Evolutionary conservation across 2,888 invertebrate genomes (phyloP).

Genomic region (Rutpela maculata): DNA sequence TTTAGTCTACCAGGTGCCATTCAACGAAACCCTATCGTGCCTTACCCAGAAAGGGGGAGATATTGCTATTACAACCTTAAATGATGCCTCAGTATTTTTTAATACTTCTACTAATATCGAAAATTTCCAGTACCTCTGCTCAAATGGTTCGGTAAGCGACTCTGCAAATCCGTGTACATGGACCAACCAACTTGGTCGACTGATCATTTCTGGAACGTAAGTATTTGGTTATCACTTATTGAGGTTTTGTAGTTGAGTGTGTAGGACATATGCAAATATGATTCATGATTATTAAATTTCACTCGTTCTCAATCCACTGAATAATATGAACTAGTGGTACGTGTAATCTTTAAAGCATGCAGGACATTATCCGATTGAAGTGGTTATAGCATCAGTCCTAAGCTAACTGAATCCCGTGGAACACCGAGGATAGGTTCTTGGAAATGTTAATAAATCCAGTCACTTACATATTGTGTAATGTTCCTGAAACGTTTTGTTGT

Average conservation of each 20-base stretch:
- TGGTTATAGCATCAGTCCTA: too few species aligned
- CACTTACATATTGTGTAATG: too few species aligned
- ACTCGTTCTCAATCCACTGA: too few species aligned
- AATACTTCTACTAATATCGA: conserved; percentile 54
- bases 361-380: not conserved
- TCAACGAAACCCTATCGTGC: conserved; percentile 69
- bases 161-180: conserved; percentile 76
- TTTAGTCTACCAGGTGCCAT: conserved; percentile 58
- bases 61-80: conserved; percentile 76
- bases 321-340: too few species aligned
- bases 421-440: too few species aligned
- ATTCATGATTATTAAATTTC: too few species aligned
- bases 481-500: too few species aligned
- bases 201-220: conserved; percentile 77
- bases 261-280: too few species aligned
- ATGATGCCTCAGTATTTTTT: conserved; percentile 67
- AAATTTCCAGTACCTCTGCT: conserved; percentile 67
- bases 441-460: too few species aligned
- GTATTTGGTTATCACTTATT: conserved; percentile 32
- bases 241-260: too few species aligned
- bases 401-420: too few species aligned
- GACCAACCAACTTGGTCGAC: conserved; percentile 79
- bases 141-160: conserved; percentile 64
- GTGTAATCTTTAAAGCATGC: too few species aligned
- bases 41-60: conserved; percentile 73